Base-by-base conservation (phyloP, 2,113 vertebrate species). In the Bucco capensis region DNA sequence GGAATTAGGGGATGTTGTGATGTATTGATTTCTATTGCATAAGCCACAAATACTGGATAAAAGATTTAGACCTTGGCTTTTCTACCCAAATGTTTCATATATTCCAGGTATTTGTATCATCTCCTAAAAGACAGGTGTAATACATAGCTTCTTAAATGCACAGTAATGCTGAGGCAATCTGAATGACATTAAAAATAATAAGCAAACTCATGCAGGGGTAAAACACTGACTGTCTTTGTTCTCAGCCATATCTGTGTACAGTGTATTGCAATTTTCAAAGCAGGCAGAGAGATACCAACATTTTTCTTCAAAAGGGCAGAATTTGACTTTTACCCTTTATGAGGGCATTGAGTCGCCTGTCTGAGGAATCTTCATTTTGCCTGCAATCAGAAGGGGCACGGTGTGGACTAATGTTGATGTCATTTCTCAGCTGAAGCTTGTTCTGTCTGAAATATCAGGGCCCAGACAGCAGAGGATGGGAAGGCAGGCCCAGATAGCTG, bases 321-420 rank as follows among this genome's bases (percentile, higher is more conserved):
- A 79, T 84, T 72, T 96, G 95, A 96, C 94, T 69, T 95, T 96
- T 95, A 93, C 88, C 93, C 93, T 96, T 96, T 96, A 78, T 1
- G 10, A 92, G 75, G 70, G 74, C 62, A 87, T 49, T 74, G 71
- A 79, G 75, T 70, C 4, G 46, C 71, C 79, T 83, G 38, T 78
- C 88, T 91, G 79, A 71, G 58, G 72, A 71, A 70, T 83, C 64
- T 83, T 86, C 89, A 47, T 64, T 53, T 78, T 78, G 42, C 18
- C 82, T 88, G 67, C 60, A 31, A 79, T 94, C 84, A 93, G 88
- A 88, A 72, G 87, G 47, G 64, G 53, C 72, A 70, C 37, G 83
- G 33, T 87, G 90, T 6, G 4, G 70, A 76, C 75, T 82, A 47
- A 72, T 14, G 54, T 47, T 84, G 87, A 64, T 93, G 86, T 96